These are phyloP conservation scores for Acropternis orthonyx DNA, from an alignment of 2,797 vertebrate species.

Conservation along the genomic window DNA sequence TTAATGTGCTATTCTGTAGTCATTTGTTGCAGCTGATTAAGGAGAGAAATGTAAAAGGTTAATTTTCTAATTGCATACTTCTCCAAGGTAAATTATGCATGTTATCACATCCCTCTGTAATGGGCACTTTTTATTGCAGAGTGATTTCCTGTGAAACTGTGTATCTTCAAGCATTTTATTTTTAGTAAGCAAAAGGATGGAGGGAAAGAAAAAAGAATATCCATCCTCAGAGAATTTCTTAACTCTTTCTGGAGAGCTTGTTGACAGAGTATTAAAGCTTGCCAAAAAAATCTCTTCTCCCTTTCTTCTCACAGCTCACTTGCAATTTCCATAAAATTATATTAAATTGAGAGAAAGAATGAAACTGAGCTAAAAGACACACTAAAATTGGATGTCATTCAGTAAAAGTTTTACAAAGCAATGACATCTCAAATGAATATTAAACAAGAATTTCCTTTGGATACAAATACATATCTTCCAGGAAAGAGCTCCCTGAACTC, in stretches of 20 bases:
- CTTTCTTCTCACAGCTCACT: neutral
- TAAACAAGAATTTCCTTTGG: neutral
- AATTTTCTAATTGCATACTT: slow-evolving; percentile 75
- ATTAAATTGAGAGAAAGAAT: neutral
- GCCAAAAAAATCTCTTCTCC: neutral
- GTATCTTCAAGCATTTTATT: slow-evolving; percentile 34
- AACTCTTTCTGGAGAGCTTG: neutral
- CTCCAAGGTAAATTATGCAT: slow-evolving; percentile 62
- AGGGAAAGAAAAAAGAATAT: neutral
- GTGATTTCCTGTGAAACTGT: slow-evolving; percentile 47
- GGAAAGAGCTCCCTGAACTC: neutral
- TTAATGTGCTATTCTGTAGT: slow-evolving; percentile 56
- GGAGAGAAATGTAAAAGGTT: slow-evolving; percentile 70
- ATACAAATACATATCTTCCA: neutral
- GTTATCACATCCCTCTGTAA: slow-evolving; percentile 50
- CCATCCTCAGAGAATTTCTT: neutral
- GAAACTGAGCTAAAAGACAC: neutral
- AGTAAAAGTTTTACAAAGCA: neutral
- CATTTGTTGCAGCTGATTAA: slow-evolving; percentile 67
- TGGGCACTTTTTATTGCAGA: slow-evolving; percentile 47
- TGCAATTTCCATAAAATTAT: neutral
- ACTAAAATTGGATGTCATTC: neutral
- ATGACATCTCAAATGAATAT: neutral
- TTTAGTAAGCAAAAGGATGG: slow-evolving; percentile 51
- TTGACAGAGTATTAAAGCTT: neutral